Base-by-base conservation (phyloP, 2,888 invertebrate species). In the Agriopis marginaria region DNA sequence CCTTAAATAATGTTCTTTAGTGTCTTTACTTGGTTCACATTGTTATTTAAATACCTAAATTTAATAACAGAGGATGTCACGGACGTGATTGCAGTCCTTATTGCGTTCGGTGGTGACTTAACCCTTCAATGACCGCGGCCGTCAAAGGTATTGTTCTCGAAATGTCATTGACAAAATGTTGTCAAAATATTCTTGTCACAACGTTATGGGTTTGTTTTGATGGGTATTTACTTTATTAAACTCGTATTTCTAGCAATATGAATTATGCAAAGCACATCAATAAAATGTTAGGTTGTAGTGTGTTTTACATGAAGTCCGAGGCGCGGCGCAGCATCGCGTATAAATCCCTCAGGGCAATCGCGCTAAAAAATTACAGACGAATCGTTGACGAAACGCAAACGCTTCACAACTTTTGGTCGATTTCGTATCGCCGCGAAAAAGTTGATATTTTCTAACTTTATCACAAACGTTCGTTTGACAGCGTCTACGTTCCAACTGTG, bases 1-100 rank as follows among this genome's bases (percentile, higher is more conserved):
- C 55, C n/a, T 62, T 73, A 68, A 70, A 73, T 66, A 56, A 67
- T 60, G 60, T 42, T 61, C 40, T 66, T 73, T 68, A 68, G 51
- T 61, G 32, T 51, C 17, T 23, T 62, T 65, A 45, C 47, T 66
- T 64, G 23, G 51, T 32, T 5, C 42, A 53, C 39, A 67, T 56
- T 47, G 45, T 32, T 45, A 58, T 45, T 45, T 58, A 47, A 45
- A 58, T 58, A 32, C 9, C 23, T 32, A 45, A 10, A 44, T 17
- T 44, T 6, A 64, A 59, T 47, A 47, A 45, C 60, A n/a, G 9
- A 44, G 60, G 47, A 66, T 62, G 40, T 53, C 7, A 14, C 4
- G 23, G 45, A 54, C 53, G 55, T 67, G 66, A 56, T 44, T 51
- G 49, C 54, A 42, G 45, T 45, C 23, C 42, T 61, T 53, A 53